phyloP scores from a whole-genome alignment of 2,888 invertebrate species.

The Cryptus viduatorius region DNA sequence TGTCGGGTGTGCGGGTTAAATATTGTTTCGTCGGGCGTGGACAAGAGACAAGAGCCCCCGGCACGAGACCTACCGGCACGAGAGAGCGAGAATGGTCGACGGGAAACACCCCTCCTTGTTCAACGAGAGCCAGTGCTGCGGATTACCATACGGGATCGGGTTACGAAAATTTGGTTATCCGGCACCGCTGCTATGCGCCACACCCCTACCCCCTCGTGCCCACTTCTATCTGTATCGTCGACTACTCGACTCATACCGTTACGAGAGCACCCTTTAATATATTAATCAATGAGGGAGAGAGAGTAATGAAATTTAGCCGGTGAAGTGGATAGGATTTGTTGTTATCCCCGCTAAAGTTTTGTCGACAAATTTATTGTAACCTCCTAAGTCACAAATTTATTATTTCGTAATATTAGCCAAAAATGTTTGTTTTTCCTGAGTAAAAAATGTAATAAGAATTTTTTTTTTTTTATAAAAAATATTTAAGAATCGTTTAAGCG shows the following conservation, averaged over 20 bases:
- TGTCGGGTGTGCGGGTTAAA: constrained; percentile 79
- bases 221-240: constrained; percentile 21
- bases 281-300: constrained; percentile 66
- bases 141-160: constrained; percentile 85
- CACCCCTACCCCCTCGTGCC: constrained; percentile 22
- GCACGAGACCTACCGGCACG: background rate
- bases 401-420: too few relatives aligned
- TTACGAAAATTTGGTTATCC: constrained; percentile 84
- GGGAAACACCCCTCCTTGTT: constrained; percentile 31
- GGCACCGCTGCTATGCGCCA: constrained; percentile 68
- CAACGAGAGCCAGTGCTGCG: constrained; percentile 39
- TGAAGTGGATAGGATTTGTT: constrained; percentile 58
- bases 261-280: constrained; percentile 72
- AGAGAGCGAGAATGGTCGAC: constrained; percentile 47
- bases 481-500: background rate
- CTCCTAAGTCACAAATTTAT: too few relatives aligned
- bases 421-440: too few relatives aligned
- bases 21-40: constrained; percentile 80
- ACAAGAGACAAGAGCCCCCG: constrained; percentile 45
- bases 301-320: constrained; percentile 68
- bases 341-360: background rate
- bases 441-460: background rate
- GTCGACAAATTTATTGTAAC: background rate
- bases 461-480: background rate
- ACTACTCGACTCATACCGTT: constrained; percentile 30